Percentiles rank a stretch among this genome's conserved stretches.
Conservation (phyloP, 2,797 vertebrate genomes). For the Myripristis murdjan region DNA sequence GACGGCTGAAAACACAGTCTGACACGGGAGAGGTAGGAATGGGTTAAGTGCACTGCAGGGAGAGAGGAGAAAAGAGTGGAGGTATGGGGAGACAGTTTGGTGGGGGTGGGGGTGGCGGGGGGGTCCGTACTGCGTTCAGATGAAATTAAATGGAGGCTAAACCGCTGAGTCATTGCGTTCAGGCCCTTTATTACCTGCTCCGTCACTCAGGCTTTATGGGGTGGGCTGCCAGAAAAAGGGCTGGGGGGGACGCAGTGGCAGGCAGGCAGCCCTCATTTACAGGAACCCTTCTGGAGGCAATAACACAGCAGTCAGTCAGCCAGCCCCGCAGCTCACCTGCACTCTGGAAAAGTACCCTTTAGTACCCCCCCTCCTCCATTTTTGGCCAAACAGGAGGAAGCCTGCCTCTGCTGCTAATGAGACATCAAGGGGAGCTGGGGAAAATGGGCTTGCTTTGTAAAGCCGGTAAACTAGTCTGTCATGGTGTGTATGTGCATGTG, state of each 20-base stretch:
- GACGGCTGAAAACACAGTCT: conserved; percentile 7
- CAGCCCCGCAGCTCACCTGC: conserved; percentile 62
- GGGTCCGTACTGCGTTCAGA: conserved; percentile 71
- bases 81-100: conserved; percentile 59
- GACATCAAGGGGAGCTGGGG: conserved; percentile 69
- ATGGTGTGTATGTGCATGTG: conserved; percentile 18
- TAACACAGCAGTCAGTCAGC: conserved; percentile 66
- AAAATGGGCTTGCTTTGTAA: conserved; percentile 47
- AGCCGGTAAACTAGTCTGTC: conserved; percentile 31
- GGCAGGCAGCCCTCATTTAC: conserved; percentile 76
- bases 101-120: conserved; percentile 16
- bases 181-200: conserved; percentile 83
- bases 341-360: conserved; percentile 49
- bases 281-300: conserved; percentile 76
- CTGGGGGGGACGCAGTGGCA: conserved; percentile 35
- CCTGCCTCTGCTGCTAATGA: conserved; percentile 74
- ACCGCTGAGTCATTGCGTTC: conserved; percentile 87
- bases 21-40: conserved; percentile 65
- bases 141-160: conserved; percentile 85
- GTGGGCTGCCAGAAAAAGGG: conserved; percentile 64
- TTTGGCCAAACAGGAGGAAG: conserved; percentile 62
- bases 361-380: conserved; percentile 35
- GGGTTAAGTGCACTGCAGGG: conserved; percentile 81
- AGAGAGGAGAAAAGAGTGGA: conserved; percentile 45
- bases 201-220: conserved; percentile 81